Percentiles rank a stretch among this genome's conserved stretches.
Evolutionary conservation across 2,888 invertebrate species (phyloP).

Genomic region (Carcina quercana): DNA sequence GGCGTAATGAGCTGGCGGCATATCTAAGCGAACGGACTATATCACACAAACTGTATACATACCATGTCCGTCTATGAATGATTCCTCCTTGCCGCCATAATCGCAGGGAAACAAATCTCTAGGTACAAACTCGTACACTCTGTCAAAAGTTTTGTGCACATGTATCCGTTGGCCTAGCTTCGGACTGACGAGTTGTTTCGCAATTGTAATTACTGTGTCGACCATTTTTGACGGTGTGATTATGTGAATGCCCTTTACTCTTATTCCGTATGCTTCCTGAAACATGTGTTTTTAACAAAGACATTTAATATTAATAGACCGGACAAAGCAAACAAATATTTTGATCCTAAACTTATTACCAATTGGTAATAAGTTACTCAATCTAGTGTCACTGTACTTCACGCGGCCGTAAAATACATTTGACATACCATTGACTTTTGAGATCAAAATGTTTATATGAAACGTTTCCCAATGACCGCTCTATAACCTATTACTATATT

Average conservation of each 20-base stretch:
- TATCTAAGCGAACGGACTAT: background rate
- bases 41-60: background rate
- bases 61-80: slow-evolving; percentile 18
- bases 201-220: slow-evolving; percentile 26
- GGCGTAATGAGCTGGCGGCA: background rate
- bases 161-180: slow-evolving; percentile 35
- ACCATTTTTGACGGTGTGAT: slow-evolving; percentile 35
- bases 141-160: slow-evolving; percentile 27
- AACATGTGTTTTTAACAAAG: no score
- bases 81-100: slow-evolving; percentile 29
- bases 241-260: slow-evolving; percentile 39
- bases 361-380: no score
- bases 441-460: no score
- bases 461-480: no score
- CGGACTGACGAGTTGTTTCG: slow-evolving; percentile 35
- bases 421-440: no score
- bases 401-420: no score
- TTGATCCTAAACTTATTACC: no score
- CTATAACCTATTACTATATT: no score
- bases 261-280: slow-evolving; percentile 45
- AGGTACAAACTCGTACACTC: slow-evolving; percentile 26
- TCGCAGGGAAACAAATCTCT: slow-evolving; percentile 39
- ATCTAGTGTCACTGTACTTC: no score
- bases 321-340: no score
- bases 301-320: no score